These are phyloP conservation scores for Neotragus moschatus DNA, from an alignment of 2,113 vertebrate genomes.

Conservation along the genomic window DNA sequence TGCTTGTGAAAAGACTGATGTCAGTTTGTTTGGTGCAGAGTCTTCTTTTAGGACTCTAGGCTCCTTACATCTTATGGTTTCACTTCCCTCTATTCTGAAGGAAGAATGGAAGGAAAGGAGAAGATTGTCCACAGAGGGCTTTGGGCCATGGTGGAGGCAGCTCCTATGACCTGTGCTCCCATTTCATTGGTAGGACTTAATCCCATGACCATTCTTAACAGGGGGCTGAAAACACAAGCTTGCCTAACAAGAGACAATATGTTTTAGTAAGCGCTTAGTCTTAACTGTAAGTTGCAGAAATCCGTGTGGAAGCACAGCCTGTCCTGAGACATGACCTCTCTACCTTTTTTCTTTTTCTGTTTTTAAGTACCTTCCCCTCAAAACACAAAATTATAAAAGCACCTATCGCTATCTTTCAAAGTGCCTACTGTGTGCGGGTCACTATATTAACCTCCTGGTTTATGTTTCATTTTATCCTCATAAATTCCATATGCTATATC, in stretches of 20 bases:
- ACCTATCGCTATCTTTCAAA: background rate
- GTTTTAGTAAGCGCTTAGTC: background rate
- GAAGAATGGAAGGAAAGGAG: background rate
- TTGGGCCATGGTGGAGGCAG: background rate
- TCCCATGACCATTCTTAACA: background rate
- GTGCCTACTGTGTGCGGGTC: background rate
- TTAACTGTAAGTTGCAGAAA: background rate
- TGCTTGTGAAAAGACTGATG: background rate
- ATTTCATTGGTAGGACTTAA: background rate
- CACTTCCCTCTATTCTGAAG: background rate
- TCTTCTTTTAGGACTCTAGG: background rate
- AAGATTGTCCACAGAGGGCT: background rate
- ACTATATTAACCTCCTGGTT: background rate
- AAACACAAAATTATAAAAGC: background rate
- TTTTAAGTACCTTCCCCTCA: background rate
- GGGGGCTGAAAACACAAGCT: background rate
- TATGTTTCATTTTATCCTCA: background rate
- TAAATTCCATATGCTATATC: background rate
- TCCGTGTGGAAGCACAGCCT: background rate
- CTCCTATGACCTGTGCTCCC: background rate
- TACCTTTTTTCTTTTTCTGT: background rate
- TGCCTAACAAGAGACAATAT: background rate
- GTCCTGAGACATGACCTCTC: background rate
- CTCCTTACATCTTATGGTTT: background rate
- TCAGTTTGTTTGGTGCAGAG: background rate